A percentile compares a stretch with the other conserved stretches of the same genome.
These are phyloP conservation scores for Calephelis virginiensis DNA, from an alignment of 1,140 invertebrate species.

Conservation along the genomic window DNA sequence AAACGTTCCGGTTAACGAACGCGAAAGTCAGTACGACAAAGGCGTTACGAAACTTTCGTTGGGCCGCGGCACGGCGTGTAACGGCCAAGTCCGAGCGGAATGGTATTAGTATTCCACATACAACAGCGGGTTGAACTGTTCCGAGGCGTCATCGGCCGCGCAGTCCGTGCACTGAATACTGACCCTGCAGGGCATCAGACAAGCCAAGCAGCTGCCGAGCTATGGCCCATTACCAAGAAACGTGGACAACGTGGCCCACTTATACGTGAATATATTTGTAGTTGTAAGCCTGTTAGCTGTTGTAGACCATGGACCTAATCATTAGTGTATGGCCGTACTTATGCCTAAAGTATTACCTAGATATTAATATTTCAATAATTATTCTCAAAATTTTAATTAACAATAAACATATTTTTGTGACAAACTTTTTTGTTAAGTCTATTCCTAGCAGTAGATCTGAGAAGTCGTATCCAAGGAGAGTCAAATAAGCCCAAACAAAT, in stretches of 20 bases:
- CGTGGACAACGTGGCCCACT: constrained; percentile 53
- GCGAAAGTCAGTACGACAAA: constrained; percentile 67
- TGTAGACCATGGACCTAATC: no score
- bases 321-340: no score
- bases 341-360: no score
- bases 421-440: no score
- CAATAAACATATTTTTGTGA: no score
- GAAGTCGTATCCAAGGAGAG: no score
- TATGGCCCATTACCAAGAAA: constrained; percentile 36
- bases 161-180: constrained; percentile 62
- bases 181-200: constrained; percentile 41
- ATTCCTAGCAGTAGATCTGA: no score
- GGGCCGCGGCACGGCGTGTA: constrained; percentile 38
- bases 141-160: constrained; percentile 66
- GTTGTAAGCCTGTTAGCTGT: constrained; percentile 46
- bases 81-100: constrained; percentile 46
- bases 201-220: constrained; percentile 33
- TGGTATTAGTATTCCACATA: constrained; percentile 66
- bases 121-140: constrained; percentile 50
- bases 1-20: constrained; percentile 58
- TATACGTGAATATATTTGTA: constrained; percentile 45
- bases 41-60: constrained; percentile 67
- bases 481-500: no score
- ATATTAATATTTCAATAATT: no score
- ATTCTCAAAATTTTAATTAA: no score